These are phyloP conservation scores for Caenorhabditis uteleia DNA, from an alignment of 2,888 invertebrate genomes.

Conservation along the genomic window DNA sequence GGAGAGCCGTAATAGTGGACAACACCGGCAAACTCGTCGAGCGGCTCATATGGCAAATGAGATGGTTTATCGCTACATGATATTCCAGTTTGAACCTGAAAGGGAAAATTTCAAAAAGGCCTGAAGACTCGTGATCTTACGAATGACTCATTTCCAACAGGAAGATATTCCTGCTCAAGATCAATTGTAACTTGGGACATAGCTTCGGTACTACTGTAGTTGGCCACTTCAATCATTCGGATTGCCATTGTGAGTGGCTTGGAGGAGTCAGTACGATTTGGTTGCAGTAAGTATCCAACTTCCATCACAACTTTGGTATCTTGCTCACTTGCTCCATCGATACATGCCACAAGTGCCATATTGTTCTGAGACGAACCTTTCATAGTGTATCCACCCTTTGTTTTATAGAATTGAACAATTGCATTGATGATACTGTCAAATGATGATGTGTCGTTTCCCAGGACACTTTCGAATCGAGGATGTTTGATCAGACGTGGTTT, in stretches of 20 bases:
- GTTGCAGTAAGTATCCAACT: constrained; percentile 19
- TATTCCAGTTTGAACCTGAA: constrained; percentile 25
- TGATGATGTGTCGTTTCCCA: constrained; percentile 15
- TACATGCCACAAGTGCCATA: constrained; percentile 32
- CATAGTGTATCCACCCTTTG: constrained; percentile 14
- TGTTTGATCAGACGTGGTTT: constrained; percentile 6
- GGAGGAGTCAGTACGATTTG: constrained; percentile 4
- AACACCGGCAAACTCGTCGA: constrained; percentile 24
- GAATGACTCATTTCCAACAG: constrained; percentile 4
- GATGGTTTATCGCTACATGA: constrained; percentile 4
- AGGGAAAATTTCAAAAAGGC: neutral
- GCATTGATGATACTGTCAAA: constrained; percentile 8
- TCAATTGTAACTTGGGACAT: constrained; percentile 26
- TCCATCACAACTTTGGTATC: constrained; percentile 16
- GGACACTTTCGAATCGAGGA: constrained; percentile 5
- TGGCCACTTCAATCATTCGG: constrained; percentile 17
- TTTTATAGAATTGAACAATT: constrained; percentile 7
- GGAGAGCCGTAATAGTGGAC: too few species aligned
- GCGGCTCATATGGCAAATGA: neutral
- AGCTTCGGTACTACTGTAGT: constrained; percentile 10
- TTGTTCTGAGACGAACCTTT: neutral
- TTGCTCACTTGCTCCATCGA: constrained; percentile 9
- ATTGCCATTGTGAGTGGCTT: constrained; percentile 31
- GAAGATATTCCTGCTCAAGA: constrained; percentile 26
- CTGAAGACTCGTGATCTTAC: neutral